phyloP scores from a whole-genome alignment of 2,797 vertebrate species.

The Staurois parvus region DNA sequence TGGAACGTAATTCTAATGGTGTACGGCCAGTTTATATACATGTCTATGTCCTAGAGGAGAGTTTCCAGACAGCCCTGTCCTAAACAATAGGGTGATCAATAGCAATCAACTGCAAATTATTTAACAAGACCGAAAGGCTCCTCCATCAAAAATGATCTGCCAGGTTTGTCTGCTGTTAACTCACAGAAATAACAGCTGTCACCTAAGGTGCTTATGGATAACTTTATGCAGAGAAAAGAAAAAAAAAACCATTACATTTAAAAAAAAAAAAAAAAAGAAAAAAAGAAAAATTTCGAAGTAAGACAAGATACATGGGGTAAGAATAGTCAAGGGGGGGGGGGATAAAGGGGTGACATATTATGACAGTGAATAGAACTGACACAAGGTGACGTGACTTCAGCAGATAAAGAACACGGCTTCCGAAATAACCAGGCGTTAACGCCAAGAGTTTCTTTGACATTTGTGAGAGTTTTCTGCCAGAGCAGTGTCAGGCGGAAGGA shows the following conservation, averaged over 20 bases:
- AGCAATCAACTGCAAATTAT: background rate
- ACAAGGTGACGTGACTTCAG: background rate
- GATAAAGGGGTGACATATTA: background rate
- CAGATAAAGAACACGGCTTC: background rate
- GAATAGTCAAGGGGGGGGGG: background rate
- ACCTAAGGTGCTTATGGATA: background rate
- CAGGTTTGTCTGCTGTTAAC: background rate
- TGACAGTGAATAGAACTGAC: constrained; percentile 15
- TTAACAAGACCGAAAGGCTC: background rate
- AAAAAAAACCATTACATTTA: no score
- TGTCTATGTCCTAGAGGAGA: no score
- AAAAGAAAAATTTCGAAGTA: background rate
- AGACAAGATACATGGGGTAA: background rate
- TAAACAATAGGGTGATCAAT: no score
- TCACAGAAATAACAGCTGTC: background rate
- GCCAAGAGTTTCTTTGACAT: constrained; percentile 46
- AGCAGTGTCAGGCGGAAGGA: constrained; percentile 42
- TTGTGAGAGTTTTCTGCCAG: constrained; percentile 45
- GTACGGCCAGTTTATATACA: no score
- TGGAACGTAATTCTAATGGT: no score
- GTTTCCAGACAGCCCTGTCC: no score
- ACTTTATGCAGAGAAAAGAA: background rate
- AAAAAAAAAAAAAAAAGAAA: background rate
- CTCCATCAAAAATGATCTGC: no score
- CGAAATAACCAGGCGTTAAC: constrained; percentile 13